A percentile compares a stretch with the other conserved stretches of the same genome.
These are phyloP conservation scores for Zaprionus taronus DNA, from an alignment of 1,140 invertebrate genomes.

Conservation along the genomic window DNA sequence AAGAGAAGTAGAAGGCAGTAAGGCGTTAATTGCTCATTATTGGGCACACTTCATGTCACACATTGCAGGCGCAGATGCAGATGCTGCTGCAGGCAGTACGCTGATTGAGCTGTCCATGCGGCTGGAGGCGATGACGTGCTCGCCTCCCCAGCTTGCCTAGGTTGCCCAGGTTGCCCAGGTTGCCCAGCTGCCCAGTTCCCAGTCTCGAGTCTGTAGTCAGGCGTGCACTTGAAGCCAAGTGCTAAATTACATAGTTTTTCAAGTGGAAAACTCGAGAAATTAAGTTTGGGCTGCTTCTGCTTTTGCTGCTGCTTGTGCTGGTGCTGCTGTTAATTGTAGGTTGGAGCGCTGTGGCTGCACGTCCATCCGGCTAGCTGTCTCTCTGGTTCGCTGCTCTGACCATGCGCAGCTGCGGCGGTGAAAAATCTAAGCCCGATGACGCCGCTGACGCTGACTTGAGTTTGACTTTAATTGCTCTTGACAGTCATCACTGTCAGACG, in stretches of 20 bases:
- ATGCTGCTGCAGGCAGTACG: slow-evolving; percentile 12
- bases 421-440: slow-evolving; percentile 74
- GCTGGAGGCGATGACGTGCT: slow-evolving; percentile 29
- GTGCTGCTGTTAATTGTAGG: slow-evolving; percentile 70
- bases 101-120: slow-evolving; percentile 71
- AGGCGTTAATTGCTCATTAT: slow-evolving; percentile 84
- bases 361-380: slow-evolving; percentile 50
- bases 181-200: slow-evolving; percentile 19
- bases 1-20: slow-evolving; percentile 69
- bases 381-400: slow-evolving; percentile 53
- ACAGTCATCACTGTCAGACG: slow-evolving; percentile 83
- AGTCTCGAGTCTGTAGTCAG: slow-evolving; percentile 11
- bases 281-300: slow-evolving; percentile 63
- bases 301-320: slow-evolving; percentile 45
- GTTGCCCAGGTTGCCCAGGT: too few relatives aligned
- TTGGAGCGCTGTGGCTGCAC: slow-evolving; percentile 54
- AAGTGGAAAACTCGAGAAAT: slow-evolving; percentile 81
- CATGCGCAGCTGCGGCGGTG: slow-evolving; percentile 76
- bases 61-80: slow-evolving; percentile 52
- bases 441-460: slow-evolving; percentile 66
- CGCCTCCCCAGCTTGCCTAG: slow-evolving; percentile 19
- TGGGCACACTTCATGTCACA: slow-evolving; percentile 83
- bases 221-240: slow-evolving; percentile 69
- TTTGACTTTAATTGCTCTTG: slow-evolving; percentile 84
- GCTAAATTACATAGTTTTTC: slow-evolving; percentile 82